Evolutionary conservation across 2,888 invertebrate species (phyloP).

Genomic region (Smittia sp.): DNA sequence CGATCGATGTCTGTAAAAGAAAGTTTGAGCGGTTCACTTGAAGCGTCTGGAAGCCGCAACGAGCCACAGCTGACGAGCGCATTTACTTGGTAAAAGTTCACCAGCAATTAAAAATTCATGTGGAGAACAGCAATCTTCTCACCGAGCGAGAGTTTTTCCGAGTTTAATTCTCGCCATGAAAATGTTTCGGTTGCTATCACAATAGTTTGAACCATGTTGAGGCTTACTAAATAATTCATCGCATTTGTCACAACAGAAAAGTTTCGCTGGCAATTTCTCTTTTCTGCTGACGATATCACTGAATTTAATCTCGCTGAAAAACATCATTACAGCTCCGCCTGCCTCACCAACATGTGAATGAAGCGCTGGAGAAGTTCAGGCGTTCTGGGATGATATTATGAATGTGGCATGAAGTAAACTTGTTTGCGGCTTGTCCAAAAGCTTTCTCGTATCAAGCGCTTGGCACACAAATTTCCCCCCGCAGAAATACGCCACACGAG

Average conservation of each 20-base stretch:
- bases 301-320: neutral
- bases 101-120: conserved; percentile 25
- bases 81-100: neutral
- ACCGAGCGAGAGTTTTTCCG: neutral
- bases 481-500: neutral
- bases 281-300: neutral
- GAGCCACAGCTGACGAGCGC: neutral
- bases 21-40: too few species aligned
- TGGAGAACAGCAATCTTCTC: neutral
- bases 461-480: neutral
- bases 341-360: neutral
- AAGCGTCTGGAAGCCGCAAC: neutral
- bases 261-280: neutral
- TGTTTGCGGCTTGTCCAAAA: conserved; percentile 16
- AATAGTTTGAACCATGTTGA: neutral
- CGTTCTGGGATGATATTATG: neutral
- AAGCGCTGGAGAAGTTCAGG: neutral
- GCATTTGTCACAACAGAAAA: neutral
- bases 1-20: too few species aligned
- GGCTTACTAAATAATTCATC: conserved; percentile 2
- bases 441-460: neutral
- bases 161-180: neutral
- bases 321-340: neutral
- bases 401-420: neutral
- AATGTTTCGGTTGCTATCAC: neutral